A percentile compares a stretch with the other conserved stretches of the same genome.
These are phyloP conservation scores for Chitala chitala DNA, from an alignment of 2,113 vertebrate species.

Conservation along the genomic window DNA sequence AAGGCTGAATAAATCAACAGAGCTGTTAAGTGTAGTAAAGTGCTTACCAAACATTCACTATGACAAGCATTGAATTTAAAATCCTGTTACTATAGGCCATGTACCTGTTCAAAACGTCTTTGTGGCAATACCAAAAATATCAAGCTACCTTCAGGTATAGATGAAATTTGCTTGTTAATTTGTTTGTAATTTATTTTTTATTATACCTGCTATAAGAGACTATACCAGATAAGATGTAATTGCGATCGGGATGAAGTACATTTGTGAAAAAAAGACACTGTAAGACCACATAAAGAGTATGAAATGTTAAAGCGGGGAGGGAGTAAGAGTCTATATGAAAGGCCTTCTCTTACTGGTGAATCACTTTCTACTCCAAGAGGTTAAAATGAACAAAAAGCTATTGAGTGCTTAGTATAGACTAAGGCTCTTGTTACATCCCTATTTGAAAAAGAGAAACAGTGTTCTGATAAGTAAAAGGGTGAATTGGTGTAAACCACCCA, in stretches of 20 bases:
- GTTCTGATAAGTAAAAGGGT: slow-evolving; percentile 22
- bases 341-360: slow-evolving; percentile 19
- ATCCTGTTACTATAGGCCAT: no score
- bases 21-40: no score
- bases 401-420: slow-evolving; percentile 24
- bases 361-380: slow-evolving; percentile 3
- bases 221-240: no score
- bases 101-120: no score
- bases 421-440: slow-evolving; percentile 37
- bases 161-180: no score
- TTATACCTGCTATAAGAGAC: no score
- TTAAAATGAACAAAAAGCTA: slow-evolving; percentile 34
- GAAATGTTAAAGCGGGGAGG: background rate
- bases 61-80: no score
- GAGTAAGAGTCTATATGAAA: background rate
- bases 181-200: no score
- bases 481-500: slow-evolving; percentile 13
- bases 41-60: no score
- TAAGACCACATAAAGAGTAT: slow-evolving; percentile 25
- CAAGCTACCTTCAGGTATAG: no score
- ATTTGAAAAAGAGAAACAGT: slow-evolving; percentile 18
- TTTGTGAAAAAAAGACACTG: slow-evolving; percentile 28
- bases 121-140: no score
- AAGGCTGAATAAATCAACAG: no score
- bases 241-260: background rate